Conservation (phyloP, 2,888 invertebrate genomes). For the Epinotia brunnichana region DNA sequence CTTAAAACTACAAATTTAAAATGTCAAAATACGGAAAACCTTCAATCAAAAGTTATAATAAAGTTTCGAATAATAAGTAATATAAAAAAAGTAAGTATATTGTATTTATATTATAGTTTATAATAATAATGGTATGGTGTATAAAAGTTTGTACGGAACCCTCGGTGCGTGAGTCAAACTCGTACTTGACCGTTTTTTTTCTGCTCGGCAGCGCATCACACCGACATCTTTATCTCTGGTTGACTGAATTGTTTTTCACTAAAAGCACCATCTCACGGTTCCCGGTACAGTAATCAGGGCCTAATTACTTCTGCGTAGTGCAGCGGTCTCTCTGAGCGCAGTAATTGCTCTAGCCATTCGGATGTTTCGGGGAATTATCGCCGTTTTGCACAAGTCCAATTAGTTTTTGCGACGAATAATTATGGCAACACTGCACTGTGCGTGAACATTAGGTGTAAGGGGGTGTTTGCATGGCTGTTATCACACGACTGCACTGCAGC, state of each 20-base stretch:
- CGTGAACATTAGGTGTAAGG: background rate
- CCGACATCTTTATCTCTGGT: constrained; percentile 4
- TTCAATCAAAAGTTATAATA: too few species aligned
- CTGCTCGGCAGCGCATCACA: background rate
- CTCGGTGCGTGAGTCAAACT: too few species aligned
- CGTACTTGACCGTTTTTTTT: too few species aligned
- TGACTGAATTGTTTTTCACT: background rate
- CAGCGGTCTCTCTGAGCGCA: constrained; percentile 9
- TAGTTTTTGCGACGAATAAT: constrained; percentile 2
- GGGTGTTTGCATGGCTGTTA: background rate
- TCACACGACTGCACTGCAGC: background rate
- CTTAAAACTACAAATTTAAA: too few species aligned
- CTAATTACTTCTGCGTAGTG: constrained; percentile 24
- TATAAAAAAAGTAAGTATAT: too few species aligned
- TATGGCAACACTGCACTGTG: background rate
- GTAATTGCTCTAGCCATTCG: constrained; percentile 6
- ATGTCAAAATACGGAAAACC: too few species aligned
- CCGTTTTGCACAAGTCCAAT: constrained; percentile 10
- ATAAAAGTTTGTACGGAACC: too few species aligned
- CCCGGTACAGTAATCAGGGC: constrained; percentile 7
- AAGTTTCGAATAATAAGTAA: too few species aligned
- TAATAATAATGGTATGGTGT: too few species aligned
- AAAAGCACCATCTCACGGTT: background rate
- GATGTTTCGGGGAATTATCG: background rate
- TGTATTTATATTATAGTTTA: too few species aligned